phyloP scores from a whole-genome alignment of 2,888 invertebrate genomes.

The Melinopterus prodromus region DNA sequence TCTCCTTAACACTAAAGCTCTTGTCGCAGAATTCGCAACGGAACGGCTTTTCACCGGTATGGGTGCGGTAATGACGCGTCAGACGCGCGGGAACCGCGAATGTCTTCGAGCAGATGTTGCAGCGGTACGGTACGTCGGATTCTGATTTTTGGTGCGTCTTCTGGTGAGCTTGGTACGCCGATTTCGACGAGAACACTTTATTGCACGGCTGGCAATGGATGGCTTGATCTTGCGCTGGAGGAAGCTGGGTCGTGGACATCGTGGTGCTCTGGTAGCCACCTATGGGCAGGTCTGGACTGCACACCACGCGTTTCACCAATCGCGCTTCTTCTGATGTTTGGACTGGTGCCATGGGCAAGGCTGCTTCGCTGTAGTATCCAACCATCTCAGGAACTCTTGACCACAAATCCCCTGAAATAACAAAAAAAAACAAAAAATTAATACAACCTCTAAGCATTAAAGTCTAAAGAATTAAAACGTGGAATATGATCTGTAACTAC shows the following conservation, averaged over 20 bases:
- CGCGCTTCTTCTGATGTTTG: conserved; percentile 53
- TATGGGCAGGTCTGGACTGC: conserved; percentile 67
- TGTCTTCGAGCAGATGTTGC: conserved; percentile 90
- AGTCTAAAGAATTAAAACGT: not conserved
- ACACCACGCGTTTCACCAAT: conserved; percentile 65
- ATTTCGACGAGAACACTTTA: conserved; percentile 57
- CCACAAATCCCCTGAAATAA: conserved; percentile 50
- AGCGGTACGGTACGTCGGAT: conserved; percentile 79
- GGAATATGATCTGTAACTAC: not conserved
- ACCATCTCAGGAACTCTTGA: conserved; percentile 60
- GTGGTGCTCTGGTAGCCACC: conserved; percentile 51
- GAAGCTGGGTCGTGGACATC: not conserved
- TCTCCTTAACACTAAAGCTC: conserved; percentile 92
- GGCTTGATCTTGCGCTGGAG: conserved; percentile 39
- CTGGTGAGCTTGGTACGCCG: conserved; percentile 55
- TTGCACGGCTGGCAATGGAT: conserved; percentile 58
- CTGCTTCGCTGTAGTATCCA: conserved; percentile 61
- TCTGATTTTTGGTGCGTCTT: conserved; percentile 55
- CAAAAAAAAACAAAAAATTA: conserved; percentile 33
- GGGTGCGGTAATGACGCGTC: conserved; percentile 86
- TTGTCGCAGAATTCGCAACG: conserved; percentile 93
- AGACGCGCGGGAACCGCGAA: conserved; percentile 90
- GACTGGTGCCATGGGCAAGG: conserved; percentile 57
- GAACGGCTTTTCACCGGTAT: conserved; percentile 91
- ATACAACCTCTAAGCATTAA: not conserved